These are phyloP conservation scores for Drosophila nebulosa DNA, from an alignment of 1,140 invertebrate species.

Conservation along the genomic window DNA sequence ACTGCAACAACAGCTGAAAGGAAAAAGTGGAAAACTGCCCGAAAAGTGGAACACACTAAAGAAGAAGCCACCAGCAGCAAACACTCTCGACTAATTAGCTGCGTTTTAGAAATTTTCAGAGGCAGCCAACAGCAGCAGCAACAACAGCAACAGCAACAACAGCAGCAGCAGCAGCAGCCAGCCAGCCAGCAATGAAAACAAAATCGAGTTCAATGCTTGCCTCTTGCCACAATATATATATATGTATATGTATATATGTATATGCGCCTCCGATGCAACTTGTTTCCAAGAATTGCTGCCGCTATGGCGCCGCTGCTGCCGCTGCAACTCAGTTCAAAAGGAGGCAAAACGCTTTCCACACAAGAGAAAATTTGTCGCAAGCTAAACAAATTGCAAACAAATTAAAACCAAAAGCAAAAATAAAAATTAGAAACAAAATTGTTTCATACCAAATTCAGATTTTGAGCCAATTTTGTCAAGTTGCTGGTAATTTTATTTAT, in stretches of 20 bases:
- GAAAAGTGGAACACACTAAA: conserved; percentile 29
- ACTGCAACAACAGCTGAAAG: conserved; percentile 64
- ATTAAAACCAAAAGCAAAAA: neutral
- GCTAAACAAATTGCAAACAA: neutral
- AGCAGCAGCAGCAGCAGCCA: conserved; percentile 23
- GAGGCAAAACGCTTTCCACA: conserved; percentile 4
- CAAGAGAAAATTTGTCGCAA: conserved; percentile 5
- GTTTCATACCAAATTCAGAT: neutral
- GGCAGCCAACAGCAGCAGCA: conserved; percentile 14
- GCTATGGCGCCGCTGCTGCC: neutral
- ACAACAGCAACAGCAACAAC: conserved; percentile 4
- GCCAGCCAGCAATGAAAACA: conserved; percentile 72
- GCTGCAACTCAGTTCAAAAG: neutral
- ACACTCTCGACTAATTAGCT: conserved; percentile 80
- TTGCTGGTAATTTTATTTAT: neutral
- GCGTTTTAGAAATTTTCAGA: conserved; percentile 71
- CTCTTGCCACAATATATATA: conserved; percentile 26
- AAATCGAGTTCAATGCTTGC: conserved; percentile 79
- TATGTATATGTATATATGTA: too few species aligned
- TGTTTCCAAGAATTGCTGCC: conserved; percentile 66
- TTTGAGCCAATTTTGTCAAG: neutral
- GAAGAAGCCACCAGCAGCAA: conserved; percentile 49
- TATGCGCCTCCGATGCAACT: conserved; percentile 25
- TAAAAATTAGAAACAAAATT: neutral
- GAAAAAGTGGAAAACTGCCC: conserved; percentile 40